These are phyloP conservation scores for Xylota segnis DNA, from an alignment of 2,888 invertebrate genomes.

Conservation along the genomic window DNA sequence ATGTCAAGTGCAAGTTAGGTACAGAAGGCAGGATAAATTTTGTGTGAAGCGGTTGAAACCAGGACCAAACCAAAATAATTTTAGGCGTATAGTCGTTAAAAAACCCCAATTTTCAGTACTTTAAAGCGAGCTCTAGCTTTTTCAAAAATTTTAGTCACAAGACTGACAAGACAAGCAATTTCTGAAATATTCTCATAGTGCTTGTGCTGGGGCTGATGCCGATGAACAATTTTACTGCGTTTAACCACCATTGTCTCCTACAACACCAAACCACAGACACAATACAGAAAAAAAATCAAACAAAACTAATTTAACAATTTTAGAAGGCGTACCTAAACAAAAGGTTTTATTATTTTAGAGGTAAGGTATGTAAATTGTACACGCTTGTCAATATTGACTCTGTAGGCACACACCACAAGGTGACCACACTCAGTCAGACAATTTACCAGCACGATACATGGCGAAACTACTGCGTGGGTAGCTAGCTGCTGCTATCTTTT, in stretches of 20 bases:
- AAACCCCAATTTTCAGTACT: no score
- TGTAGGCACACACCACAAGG: constrained; percentile 14
- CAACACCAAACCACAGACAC: neutral
- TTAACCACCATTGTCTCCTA: neutral
- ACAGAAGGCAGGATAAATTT: no score
- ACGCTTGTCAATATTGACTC: constrained; percentile 35
- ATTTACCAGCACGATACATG: constrained; percentile 10
- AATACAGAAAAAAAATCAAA: neutral
- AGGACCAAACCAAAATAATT: no score
- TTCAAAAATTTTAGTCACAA: no score
- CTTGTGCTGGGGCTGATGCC: no score
- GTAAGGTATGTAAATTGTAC: constrained; percentile 8
- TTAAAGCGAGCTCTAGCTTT: no score
- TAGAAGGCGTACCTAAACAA: constrained; percentile 1
- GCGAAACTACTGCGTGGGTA: constrained; percentile 46
- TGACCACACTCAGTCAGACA: constrained; percentile 26
- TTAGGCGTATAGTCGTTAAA: no score
- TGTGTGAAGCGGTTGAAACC: no score
- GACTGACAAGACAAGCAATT: no score
- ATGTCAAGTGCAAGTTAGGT: no score
- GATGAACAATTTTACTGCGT: no score
- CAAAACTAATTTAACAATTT: constrained; percentile 5
- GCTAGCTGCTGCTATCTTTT: constrained; percentile 10
- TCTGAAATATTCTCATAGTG: no score
- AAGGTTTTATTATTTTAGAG: neutral